phyloP scores from a whole-genome alignment of 2,113 vertebrate species.

The Rhea pennata region DNA sequence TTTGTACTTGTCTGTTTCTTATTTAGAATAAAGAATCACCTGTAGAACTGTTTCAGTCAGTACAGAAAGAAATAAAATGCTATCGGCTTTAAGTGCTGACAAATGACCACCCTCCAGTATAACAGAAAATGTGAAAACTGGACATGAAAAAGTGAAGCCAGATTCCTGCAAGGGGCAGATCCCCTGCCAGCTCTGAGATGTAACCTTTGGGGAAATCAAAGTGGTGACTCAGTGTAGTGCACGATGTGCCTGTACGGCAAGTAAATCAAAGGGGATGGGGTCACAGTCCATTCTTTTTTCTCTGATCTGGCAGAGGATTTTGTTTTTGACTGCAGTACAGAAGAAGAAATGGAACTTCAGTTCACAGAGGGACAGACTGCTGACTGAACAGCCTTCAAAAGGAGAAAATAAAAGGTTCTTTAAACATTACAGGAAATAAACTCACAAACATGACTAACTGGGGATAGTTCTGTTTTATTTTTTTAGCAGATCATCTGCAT shows the following conservation, averaged over 20 bases:
- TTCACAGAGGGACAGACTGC: background rate
- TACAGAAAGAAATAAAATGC: background rate
- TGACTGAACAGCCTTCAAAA: background rate
- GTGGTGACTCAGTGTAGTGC: background rate
- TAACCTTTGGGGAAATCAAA: constrained; percentile 21
- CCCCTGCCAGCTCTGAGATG: background rate
- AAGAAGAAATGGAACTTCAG: constrained; percentile 24
- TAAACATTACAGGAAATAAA: background rate
- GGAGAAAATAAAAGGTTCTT: background rate
- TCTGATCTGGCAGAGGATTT: constrained; percentile 19
- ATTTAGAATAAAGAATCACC: background rate
- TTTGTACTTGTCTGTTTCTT: background rate
- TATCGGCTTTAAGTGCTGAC: background rate
- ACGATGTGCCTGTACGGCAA: background rate
- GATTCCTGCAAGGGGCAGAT: background rate
- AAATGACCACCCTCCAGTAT: background rate
- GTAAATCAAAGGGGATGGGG: constrained; percentile 62
- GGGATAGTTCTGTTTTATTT: background rate
- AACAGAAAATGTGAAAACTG: background rate
- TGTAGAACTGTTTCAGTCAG: background rate
- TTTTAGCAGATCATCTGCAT: background rate
- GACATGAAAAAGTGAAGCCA: background rate
- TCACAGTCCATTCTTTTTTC: constrained; percentile 50
- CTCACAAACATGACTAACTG: background rate
- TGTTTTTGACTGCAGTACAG: constrained; percentile 25